These are phyloP conservation scores for Schizopygopsis pylzovi DNA, from an alignment of 2,797 vertebrate species.

Conservation along the genomic window DNA sequence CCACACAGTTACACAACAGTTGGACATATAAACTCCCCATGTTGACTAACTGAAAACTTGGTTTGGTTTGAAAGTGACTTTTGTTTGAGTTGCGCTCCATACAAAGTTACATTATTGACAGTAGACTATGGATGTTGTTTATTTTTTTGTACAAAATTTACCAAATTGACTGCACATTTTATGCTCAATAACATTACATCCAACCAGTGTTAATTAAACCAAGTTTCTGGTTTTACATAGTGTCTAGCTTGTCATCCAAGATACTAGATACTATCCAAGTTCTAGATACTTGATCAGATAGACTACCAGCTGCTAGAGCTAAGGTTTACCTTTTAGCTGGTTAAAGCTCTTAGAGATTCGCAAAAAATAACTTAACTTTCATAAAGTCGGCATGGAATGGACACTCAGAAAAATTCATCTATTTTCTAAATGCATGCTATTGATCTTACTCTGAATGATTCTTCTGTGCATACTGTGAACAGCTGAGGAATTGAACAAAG, in stretches of 20 bases:
- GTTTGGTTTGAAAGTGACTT: too few species aligned
- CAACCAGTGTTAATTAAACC: not conserved
- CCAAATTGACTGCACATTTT: too few species aligned
- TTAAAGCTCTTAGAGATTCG: not conserved
- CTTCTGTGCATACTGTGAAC: not conserved
- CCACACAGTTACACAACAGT: too few species aligned
- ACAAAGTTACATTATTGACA: too few species aligned
- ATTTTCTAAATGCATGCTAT: not conserved
- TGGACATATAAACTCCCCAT: too few species aligned
- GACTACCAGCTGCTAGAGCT: not conserved
- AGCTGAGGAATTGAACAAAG: not conserved
- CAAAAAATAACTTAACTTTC: not conserved
- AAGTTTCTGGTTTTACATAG: not conserved
- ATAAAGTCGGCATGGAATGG: not conserved
- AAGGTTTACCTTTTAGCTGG: not conserved
- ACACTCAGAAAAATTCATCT: not conserved
- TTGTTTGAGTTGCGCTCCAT: too few species aligned
- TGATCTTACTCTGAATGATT: not conserved
- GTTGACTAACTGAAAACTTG: too few species aligned
- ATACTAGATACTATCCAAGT: too few species aligned
- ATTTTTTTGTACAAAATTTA: too few species aligned
- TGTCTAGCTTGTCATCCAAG: not conserved
- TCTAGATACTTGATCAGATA: not conserved
- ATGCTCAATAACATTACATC: not conserved
- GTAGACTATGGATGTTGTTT: too few species aligned